phyloP scores from a whole-genome alignment of 2,797 vertebrate species.

The Notolabrus celidotus region DNA sequence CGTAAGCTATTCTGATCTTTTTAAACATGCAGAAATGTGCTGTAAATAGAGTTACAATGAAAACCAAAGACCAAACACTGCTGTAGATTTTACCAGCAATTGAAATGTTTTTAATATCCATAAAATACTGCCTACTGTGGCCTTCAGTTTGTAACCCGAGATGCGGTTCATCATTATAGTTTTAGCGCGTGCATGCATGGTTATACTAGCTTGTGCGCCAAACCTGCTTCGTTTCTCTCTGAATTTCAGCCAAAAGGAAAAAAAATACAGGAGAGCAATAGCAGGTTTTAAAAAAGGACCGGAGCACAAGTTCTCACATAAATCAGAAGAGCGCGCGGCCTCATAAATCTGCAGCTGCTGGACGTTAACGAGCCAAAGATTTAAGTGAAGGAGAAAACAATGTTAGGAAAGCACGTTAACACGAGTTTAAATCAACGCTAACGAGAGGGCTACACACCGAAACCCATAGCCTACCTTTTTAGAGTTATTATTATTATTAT shows the following conservation, averaged over 20 bases:
- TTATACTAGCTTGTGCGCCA: not conserved
- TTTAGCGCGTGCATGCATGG: not conserved
- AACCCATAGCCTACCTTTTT: no score
- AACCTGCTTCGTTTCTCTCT: not conserved
- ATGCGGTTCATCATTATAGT: not conserved
- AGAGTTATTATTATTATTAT: slow-evolving; percentile 29
- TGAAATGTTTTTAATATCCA: not conserved
- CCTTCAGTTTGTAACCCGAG: not conserved
- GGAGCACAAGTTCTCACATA: slow-evolving; percentile 51
- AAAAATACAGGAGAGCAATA: not conserved
- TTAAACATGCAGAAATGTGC: not conserved
- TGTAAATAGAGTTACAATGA: not conserved
- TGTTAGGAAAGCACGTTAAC: slow-evolving; percentile 41
- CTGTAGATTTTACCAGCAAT: not conserved
- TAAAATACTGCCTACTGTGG: not conserved
- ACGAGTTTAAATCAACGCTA: slow-evolving; percentile 39
- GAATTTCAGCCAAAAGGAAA: not conserved
- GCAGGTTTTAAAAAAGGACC: slow-evolving; percentile 2
- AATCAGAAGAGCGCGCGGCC: slow-evolving; percentile 48
- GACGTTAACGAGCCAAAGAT: slow-evolving; percentile 64
- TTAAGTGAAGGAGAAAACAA: slow-evolving; percentile 56
- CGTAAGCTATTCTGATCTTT: no score
- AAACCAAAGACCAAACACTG: not conserved
- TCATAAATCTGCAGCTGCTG: slow-evolving; percentile 65
- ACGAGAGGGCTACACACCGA: slow-evolving; percentile 13